These are phyloP conservation scores for Thalpophila matura DNA, from an alignment of 2,888 invertebrate species.

Conservation along the genomic window DNA sequence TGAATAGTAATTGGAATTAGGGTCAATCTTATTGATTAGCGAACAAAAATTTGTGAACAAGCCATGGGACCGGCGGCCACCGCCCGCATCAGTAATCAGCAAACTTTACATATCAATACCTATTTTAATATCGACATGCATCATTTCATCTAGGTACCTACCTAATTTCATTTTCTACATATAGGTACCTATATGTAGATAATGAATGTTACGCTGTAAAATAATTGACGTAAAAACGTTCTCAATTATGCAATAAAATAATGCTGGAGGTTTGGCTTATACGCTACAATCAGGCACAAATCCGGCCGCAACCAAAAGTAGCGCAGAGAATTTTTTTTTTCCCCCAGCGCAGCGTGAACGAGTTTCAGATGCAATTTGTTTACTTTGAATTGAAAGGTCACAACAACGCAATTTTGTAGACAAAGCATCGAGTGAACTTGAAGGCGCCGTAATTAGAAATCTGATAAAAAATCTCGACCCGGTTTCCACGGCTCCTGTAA, in stretches of 20 bases:
- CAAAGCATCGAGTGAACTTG: constrained; percentile 65
- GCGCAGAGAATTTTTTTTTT: constrained; percentile 72
- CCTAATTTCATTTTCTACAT: constrained; percentile 88
- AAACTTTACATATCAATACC: constrained; percentile 88
- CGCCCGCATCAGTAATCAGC: constrained; percentile 82
- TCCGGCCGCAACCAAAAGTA: constrained; percentile 71
- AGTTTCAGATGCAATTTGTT: constrained; percentile 69
- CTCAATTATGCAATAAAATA: constrained; percentile 82
- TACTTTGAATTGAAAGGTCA: constrained; percentile 72
- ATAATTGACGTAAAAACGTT: constrained; percentile 86
- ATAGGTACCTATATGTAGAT: constrained; percentile 81
- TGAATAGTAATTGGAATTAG: constrained; percentile 84
- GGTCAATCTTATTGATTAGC: constrained; percentile 86
- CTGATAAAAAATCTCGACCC: constrained; percentile 75
- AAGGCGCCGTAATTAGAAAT: constrained; percentile 72
- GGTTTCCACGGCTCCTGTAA: constrained; percentile 77
- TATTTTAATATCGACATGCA: constrained; percentile 89
- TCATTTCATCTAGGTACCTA: constrained; percentile 89
- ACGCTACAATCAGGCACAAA: constrained; percentile 68
- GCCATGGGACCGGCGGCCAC: constrained; percentile 80
- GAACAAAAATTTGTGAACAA: constrained; percentile 85
- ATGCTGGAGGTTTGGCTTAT: constrained; percentile 77
- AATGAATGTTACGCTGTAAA: constrained; percentile 81
- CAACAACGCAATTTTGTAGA: constrained; percentile 66
- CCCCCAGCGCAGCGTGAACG: constrained; percentile 49